Evolutionary conservation across 2,113 vertebrate species (phyloP).

Genomic region (Helogale parvula): DNA sequence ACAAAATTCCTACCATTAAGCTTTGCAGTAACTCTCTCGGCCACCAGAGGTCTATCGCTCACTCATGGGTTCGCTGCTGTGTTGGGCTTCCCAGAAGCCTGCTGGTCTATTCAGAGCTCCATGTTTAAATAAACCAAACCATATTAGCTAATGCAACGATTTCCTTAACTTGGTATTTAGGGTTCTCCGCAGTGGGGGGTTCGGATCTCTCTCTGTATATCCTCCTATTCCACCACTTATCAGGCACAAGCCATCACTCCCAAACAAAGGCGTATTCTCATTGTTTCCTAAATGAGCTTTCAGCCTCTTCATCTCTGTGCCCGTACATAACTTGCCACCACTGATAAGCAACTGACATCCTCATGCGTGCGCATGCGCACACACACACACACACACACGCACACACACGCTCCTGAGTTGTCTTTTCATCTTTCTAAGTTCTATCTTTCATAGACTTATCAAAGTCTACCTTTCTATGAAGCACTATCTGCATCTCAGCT

Average conservation of each 20-base stretch:
- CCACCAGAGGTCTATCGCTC: constrained; percentile 73
- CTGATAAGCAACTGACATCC: not conserved
- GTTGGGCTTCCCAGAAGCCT: not conserved
- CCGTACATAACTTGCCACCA: not conserved
- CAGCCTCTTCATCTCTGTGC: not conserved
- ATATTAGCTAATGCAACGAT: not conserved
- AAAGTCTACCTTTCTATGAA: not conserved
- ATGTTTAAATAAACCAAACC: not conserved
- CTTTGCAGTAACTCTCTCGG: constrained; percentile 59
- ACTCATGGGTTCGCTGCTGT: not conserved
- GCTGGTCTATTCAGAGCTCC: not conserved
- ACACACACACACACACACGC: not conserved
- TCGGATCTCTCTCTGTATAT: not conserved
- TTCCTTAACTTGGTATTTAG: not conserved
- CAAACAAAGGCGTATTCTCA: not conserved
- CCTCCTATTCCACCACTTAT: not conserved
- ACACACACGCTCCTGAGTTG: no score
- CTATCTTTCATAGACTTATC: not conserved
- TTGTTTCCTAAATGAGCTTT: not conserved
- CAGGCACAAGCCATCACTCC: not conserved
- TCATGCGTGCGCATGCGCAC: accelerated
- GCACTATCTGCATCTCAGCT: not conserved
- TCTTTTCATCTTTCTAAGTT: not conserved
- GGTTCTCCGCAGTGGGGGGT: not conserved
- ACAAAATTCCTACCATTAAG: not conserved